Base-by-base conservation (phyloP, 2,113 vertebrate species). In the Phalacrocorax brasilianus region DNA sequence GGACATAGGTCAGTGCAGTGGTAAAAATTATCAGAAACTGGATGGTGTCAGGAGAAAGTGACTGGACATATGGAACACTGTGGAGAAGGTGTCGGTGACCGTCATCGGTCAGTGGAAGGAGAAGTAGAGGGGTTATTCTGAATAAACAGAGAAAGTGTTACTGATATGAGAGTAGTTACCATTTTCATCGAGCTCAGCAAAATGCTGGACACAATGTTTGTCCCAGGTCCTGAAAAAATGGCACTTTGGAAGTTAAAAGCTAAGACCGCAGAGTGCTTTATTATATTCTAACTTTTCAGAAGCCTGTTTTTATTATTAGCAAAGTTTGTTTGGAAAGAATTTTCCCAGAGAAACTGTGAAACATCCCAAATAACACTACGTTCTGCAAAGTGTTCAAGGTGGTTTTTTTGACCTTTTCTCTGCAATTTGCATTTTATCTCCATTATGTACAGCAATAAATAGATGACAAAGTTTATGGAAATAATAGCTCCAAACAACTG, bases 391-490 rank as follows among this genome's bases (percentile, higher is more conserved):
- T 65, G 23, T 67, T 87, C 4, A 10, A n/a, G 53, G 50, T 72
- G 35, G 4, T 42, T 85, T 32, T 42, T 88, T 71, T 74, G 65
- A 50, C 33, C 67, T 74, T 52, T 8, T 40, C 26, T 89, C 40
- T 6, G 1, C 18, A 82, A 79, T 96, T 88, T 68, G 56, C 66
- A 9, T 79, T 79, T 17, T 9, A 35, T 33, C 53, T 82, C 38
- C 32, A 75, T 72, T 85, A 78, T 9, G 11, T 26, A 55, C 40
- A 78, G 14, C 61, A 44, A 75, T 78, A 47, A 91, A 88, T 35
- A 93, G 82, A 78, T 55, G 45, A 75, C 38, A 78, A 67, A 83
- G 19, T 75, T 85, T 56, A 19, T 52, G 30, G 82, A 93, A 96
- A 82, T 20, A 72, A 85, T 24, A 79, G 8, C 49, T 72, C 11